Conservation (phyloP, 2,888 invertebrate species). For the Selenia dentaria region DNA sequence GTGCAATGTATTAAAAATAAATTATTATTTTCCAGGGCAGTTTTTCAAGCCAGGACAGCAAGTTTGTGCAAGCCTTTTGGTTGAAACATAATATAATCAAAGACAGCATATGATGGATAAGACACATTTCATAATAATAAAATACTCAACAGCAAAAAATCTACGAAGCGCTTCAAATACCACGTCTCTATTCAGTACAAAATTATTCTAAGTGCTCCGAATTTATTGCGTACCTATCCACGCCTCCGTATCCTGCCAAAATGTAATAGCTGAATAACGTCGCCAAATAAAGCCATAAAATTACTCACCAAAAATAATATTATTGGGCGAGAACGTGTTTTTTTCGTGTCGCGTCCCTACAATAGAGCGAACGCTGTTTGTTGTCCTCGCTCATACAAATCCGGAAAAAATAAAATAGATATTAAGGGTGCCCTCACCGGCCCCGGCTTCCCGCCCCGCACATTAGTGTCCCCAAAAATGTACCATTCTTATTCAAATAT, state of each 20-base stretch:
- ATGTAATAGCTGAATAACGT: slow-evolving; percentile 45
- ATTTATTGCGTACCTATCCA: slow-evolving; percentile 20
- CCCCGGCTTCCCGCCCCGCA: slow-evolving; percentile 74
- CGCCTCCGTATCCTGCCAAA: slow-evolving; percentile 37
- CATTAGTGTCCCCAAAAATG: slow-evolving; percentile 77
- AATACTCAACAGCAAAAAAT: not conserved
- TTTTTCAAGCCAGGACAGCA: too few species aligned
- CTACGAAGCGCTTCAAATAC: slow-evolving; percentile 23
- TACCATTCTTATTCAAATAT: slow-evolving; percentile 82
- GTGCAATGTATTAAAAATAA: too few species aligned
- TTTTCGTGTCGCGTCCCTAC: slow-evolving; percentile 56
- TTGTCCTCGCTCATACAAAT: slow-evolving; percentile 75
- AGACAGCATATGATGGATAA: too few species aligned
- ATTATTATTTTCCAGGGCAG: too few species aligned
- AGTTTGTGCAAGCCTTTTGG: too few species aligned
- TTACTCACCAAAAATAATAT: slow-evolving; percentile 68
- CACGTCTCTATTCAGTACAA: slow-evolving; percentile 14
- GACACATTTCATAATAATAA: not conserved
- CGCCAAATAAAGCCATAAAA: slow-evolving; percentile 75
- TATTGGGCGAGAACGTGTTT: slow-evolving; percentile 69
- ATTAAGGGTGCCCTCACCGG: slow-evolving; percentile 66
- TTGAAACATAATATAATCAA: too few species aligned
- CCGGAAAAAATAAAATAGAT: slow-evolving; percentile 83
- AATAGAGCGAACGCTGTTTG: slow-evolving; percentile 69
- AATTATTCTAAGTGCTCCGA: slow-evolving; percentile 23